Evolutionary conservation across 2,888 invertebrate species (phyloP).

Genomic region (Melanargia galathea): DNA sequence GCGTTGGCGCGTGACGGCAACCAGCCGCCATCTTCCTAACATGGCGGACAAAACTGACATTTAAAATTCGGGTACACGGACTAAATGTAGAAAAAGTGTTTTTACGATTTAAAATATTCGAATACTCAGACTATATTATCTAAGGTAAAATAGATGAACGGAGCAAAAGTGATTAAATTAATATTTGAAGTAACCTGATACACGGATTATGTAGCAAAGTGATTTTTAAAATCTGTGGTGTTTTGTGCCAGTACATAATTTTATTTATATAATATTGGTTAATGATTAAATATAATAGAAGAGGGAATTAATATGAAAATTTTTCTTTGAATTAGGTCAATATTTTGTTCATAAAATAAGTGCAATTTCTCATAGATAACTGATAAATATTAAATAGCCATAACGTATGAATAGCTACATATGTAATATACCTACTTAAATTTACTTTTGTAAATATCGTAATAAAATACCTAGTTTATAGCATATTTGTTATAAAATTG

Average conservation of each 20-base stretch:
- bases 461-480: constrained; percentile 31
- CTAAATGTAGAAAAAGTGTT: constrained; percentile 6
- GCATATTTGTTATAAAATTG: constrained; percentile 36
- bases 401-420: constrained; percentile 16
- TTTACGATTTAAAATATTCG: not conserved
- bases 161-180: constrained; percentile 4
- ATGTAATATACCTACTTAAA: constrained; percentile 12
- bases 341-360: constrained; percentile 32
- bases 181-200: not conserved
- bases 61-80: constrained; percentile 28
- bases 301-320: not conserved
- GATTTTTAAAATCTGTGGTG: constrained; percentile 34
- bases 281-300: not conserved
- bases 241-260: constrained; percentile 42
- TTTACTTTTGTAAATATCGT: constrained; percentile 34
- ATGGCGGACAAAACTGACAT: constrained; percentile 34
- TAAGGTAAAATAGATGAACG: not conserved
- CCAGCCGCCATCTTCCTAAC: constrained; percentile 59
- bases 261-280: constrained; percentile 22
- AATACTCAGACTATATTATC: not conserved
- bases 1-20: constrained; percentile 60
- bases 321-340: constrained; percentile 22
- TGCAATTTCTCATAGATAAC: constrained; percentile 36
- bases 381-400: constrained; percentile 30
- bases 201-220: constrained; percentile 8